Conservation (phyloP, 2,888 invertebrate species). For the Isoperla grammatica region DNA sequence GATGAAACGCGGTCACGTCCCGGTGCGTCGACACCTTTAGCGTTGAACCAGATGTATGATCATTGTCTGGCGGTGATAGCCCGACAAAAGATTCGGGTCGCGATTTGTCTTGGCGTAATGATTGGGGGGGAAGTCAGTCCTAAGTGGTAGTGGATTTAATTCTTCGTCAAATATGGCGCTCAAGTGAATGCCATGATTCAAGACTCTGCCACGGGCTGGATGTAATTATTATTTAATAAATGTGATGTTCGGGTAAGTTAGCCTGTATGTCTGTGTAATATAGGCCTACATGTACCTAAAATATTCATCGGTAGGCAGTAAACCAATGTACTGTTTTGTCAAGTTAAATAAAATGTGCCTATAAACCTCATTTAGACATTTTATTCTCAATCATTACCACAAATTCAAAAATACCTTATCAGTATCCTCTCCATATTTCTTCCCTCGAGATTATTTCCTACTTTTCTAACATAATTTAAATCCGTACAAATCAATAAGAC, state of each 20-base stretch:
- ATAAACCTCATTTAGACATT: constrained; percentile 12
- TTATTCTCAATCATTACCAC: too few relatives aligned
- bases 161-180: too few relatives aligned
- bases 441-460: too few relatives aligned
- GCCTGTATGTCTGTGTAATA: constrained; percentile 15
- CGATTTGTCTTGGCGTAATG: not conserved
- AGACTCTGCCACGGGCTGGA: constrained; percentile 17
- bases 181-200: too few relatives aligned
- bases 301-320: constrained; percentile 11
- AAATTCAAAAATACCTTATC: too few relatives aligned
- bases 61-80: not conserved
- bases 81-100: constrained; percentile 6
- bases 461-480: too few relatives aligned
- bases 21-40: too few relatives aligned
- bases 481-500: too few relatives aligned
- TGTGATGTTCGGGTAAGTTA: constrained; percentile 22
- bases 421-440: too few relatives aligned
- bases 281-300: constrained; percentile 17
- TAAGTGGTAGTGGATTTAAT: not conserved
- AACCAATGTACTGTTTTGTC: constrained; percentile 25
- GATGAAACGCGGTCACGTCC: too few relatives aligned
- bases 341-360: constrained; percentile 28
- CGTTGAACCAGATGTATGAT: too few relatives aligned
- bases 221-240: constrained; percentile 23
- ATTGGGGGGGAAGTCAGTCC: not conserved